A percentile compares a stretch with the other conserved stretches of the same genome.
Conservation (phyloP, 1,140 invertebrate genomes). For the Cecropterus lyciades region DNA sequence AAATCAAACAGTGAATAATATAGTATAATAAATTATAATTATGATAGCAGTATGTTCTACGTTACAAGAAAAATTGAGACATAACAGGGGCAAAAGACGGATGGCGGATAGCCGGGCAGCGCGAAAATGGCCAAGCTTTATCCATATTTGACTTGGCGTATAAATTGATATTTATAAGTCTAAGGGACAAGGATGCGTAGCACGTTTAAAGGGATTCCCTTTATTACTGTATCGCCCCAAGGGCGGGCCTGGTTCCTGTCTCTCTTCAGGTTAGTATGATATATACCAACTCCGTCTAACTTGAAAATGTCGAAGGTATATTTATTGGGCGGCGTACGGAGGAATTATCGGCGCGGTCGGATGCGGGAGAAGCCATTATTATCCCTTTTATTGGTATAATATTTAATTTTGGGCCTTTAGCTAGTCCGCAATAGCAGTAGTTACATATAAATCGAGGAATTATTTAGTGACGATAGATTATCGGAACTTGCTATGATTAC, state of each 20-base stretch:
- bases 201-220: slow-evolving; percentile 80
- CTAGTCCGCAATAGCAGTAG: slow-evolving; percentile 55
- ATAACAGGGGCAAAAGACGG: slow-evolving; percentile 55
- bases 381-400: slow-evolving; percentile 84
- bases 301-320: slow-evolving; percentile 80
- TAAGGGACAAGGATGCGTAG: slow-evolving; percentile 67
- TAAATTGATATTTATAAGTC: slow-evolving; percentile 84
- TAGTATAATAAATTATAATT: slow-evolving; percentile 7
- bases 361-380: slow-evolving; percentile 76
- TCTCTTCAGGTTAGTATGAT: slow-evolving; percentile 77
- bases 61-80: slow-evolving; percentile 68
- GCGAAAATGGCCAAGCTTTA: slow-evolving; percentile 70
- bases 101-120: slow-evolving; percentile 65
- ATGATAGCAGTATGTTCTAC: slow-evolving; percentile 46
- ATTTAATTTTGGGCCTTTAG: slow-evolving; percentile 81
- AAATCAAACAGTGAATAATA: too few species aligned
- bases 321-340: slow-evolving; percentile 70
- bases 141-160: slow-evolving; percentile 74
- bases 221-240: slow-evolving; percentile 71
- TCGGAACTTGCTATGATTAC: slow-evolving; percentile 16
- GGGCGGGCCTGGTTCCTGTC: slow-evolving; percentile 72
- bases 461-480: slow-evolving; percentile 52
- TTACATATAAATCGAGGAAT: slow-evolving; percentile 75
- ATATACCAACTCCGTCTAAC: slow-evolving; percentile 73
- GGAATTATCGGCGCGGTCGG: slow-evolving; percentile 75